These are phyloP conservation scores for Brevimyrus niger DNA, from an alignment of 2,113 vertebrate species.

Conservation along the genomic window DNA sequence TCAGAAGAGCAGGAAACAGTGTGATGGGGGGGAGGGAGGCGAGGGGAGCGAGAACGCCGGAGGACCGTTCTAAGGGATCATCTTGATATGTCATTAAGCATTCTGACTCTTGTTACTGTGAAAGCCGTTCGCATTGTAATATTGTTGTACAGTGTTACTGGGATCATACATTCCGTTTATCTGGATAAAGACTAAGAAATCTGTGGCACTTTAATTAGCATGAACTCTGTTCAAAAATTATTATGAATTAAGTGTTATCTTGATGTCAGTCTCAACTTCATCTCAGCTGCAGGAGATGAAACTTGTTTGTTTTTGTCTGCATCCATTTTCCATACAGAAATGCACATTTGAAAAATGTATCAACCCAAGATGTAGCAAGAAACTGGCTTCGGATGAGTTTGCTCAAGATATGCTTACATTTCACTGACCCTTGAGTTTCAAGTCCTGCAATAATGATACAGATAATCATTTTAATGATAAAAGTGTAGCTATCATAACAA, in stretches of 20 bases:
- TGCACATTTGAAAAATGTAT: neutral
- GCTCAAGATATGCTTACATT: conserved; percentile 23
- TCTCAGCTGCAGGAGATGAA: neutral
- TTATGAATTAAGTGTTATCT: neutral
- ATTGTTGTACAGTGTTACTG: neutral
- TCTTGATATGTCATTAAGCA: neutral
- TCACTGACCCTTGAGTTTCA: conserved; percentile 44
- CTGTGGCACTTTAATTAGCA: neutral
- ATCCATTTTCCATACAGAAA: neutral
- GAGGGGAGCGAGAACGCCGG: neutral
- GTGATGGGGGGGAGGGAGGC: neutral
- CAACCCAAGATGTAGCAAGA: neutral
- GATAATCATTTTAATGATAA: conserved; percentile 35
- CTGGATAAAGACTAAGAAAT: neutral
- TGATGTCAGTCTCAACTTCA: neutral
- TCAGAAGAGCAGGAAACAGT: neutral
- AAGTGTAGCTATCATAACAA: neutral
- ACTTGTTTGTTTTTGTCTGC: neutral
- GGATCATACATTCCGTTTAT: neutral
- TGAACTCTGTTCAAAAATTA: neutral
- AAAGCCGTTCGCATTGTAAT: neutral
- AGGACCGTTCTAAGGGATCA: neutral
- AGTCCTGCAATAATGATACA: conserved; percentile 38
- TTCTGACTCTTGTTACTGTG: neutral
- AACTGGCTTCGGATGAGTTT: neutral